These are phyloP conservation scores for Neodiprion lecontei DNA, from an alignment of 1,140 invertebrate species.

Conservation along the genomic window DNA sequence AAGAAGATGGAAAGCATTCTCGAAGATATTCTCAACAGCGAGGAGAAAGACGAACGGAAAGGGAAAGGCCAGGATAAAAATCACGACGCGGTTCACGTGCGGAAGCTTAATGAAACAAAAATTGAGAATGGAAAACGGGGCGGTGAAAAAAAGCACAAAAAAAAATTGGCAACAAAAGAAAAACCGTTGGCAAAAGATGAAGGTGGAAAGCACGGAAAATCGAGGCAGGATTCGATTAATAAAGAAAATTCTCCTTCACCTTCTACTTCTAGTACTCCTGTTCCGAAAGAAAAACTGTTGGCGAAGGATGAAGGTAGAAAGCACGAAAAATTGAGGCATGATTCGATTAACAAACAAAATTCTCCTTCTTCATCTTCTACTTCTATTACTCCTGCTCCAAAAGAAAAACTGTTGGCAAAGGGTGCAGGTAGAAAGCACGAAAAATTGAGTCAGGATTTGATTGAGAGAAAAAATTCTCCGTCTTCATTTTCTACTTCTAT, in stretches of 20 bases:
- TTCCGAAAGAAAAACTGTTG: neutral
- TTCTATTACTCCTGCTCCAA: neutral
- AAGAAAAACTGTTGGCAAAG: neutral
- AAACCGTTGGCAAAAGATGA: neutral
- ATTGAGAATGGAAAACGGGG: neutral
- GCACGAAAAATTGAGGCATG: no score
- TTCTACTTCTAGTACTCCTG: no score
- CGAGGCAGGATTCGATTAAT: neutral
- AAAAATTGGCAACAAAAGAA: neutral
- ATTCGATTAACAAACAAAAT: conserved; percentile 10
- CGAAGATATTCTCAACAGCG: neutral
- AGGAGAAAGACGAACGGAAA: neutral
- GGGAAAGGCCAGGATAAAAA: no score
- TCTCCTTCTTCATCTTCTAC: no score
- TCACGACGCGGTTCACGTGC: no score
- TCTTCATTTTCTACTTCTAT: no score
- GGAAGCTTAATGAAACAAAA: no score
- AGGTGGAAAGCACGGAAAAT: neutral
- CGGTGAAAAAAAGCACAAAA: neutral
- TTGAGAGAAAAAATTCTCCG: conserved; percentile 4
- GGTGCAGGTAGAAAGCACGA: neutral
- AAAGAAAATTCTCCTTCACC: conserved; percentile 7
- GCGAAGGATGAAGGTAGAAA: neutral
- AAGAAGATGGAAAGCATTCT: neutral
- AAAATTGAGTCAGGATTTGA: no score